Percentiles rank a stretch among this genome's conserved stretches.
Evolutionary conservation across 64 coral and sea anemone genomes (phyloP).

Genomic region (Dendrophyllia cribrosa): DNA sequence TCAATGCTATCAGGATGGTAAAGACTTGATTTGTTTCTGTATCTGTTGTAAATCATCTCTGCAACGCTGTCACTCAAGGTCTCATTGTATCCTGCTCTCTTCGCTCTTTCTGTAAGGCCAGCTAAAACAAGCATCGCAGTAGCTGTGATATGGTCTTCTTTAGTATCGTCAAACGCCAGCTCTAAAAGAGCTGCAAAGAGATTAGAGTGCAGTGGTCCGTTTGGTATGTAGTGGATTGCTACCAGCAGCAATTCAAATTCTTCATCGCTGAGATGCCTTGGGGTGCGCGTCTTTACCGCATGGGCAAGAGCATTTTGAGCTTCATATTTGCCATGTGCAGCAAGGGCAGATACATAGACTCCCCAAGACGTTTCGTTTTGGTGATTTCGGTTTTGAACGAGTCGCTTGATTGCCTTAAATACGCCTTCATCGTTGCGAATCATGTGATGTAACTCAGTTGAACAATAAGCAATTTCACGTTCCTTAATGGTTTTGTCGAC

Average conservation of each 20-base stretch:
- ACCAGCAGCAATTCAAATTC: slow-evolving; percentile 83
- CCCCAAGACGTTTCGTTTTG: slow-evolving; percentile 87
- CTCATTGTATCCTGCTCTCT: slow-evolving; percentile 84
- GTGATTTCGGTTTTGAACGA: slow-evolving; percentile 70
- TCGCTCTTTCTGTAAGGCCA: slow-evolving; percentile 66
- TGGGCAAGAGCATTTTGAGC: slow-evolving; percentile 74
- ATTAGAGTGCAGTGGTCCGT: slow-evolving; percentile 74
- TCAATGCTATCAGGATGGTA: slow-evolving; percentile 78
- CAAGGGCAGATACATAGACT: slow-evolving; percentile 67
- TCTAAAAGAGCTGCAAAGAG: slow-evolving; percentile 76
- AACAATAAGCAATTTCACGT: slow-evolving; percentile 74
- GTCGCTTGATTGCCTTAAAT: slow-evolving; percentile 40
- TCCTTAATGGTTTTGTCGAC: slow-evolving; percentile 70
- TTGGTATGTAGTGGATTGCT: slow-evolving; percentile 78
- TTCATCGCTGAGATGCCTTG: slow-evolving; percentile 50
- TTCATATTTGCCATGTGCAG: slow-evolving; percentile 65
- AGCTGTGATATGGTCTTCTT: slow-evolving; percentile 46
- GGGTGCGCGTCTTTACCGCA: slow-evolving; percentile 50
- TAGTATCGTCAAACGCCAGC: slow-evolving; percentile 33
- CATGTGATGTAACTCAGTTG: slow-evolving; percentile 82
- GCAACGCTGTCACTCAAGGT: slow-evolving; percentile 71
- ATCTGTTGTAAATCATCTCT: slow-evolving; percentile 75
- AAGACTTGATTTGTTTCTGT: slow-evolving; percentile 72
- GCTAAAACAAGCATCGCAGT: slow-evolving; percentile 89
- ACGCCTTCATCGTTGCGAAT: slow-evolving; percentile 52